Conservation (phyloP, 2,797 vertebrate genomes). For the Distichodus sexfasciatus region DNA sequence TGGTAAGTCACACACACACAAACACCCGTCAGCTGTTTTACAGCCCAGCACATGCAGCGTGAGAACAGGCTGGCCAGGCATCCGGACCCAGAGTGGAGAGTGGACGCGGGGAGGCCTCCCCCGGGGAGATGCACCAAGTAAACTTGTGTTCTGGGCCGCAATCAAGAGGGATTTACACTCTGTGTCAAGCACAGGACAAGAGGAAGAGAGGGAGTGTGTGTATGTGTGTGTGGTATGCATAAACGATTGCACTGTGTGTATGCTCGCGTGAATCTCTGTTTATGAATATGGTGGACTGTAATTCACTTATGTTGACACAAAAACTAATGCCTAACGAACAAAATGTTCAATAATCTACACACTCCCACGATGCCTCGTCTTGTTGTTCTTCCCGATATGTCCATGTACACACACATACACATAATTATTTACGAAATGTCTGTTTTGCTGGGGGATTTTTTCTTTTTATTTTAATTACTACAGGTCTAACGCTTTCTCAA, state of each 20-base stretch:
- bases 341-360: background rate
- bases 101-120: slow-evolving; percentile 27
- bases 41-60: slow-evolving; percentile 35
- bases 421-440: too few species aligned
- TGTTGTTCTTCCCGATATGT: background rate
- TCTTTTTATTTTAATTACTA: too few species aligned
- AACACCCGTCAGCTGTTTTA: background rate
- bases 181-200: slow-evolving; percentile 53
- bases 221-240: slow-evolving; percentile 15
- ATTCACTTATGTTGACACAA: slow-evolving; percentile 7
- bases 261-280: background rate
- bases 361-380: slow-evolving; percentile 3
- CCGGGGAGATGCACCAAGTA: slow-evolving; percentile 53
- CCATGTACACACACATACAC: background rate
- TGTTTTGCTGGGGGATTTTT: too few species aligned
- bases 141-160: slow-evolving; percentile 57
- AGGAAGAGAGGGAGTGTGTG: slow-evolving; percentile 49
- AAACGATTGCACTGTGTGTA: background rate
- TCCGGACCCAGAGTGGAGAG: slow-evolving; percentile 27
- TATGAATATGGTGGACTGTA: background rate
- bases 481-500: too few species aligned
- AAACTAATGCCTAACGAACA: background rate
- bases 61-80: slow-evolving; percentile 48
- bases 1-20: too few species aligned
- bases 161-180: slow-evolving; percentile 56